Percentiles rank a stretch among this genome's conserved stretches.
Evolutionary conservation across 2,113 vertebrate genomes (phyloP).

Genomic region (Lanius ludovicianus): DNA sequence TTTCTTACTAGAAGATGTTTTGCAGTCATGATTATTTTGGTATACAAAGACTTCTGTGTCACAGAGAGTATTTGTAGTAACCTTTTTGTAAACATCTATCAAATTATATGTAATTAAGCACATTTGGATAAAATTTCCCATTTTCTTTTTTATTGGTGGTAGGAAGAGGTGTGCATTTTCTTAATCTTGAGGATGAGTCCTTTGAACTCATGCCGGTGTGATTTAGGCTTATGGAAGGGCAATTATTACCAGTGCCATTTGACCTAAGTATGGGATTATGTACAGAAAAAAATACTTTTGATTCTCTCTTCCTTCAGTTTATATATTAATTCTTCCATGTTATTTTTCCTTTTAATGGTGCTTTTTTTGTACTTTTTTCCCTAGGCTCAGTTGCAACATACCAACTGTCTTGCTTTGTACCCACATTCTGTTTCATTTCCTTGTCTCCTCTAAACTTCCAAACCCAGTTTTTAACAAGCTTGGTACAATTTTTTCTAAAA

Average conservation of each 20-base stretch:
- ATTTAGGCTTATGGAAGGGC: not conserved
- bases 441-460: not conserved
- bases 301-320: not conserved
- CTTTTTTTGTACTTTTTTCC: not conserved
- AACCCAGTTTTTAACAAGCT: not conserved
- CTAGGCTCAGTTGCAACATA: not conserved
- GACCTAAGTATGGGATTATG: not conserved
- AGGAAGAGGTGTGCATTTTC: not conserved
- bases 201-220: not conserved
- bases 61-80: not conserved
- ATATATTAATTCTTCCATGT: not conserved
- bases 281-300: accelerated
- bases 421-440: not conserved
- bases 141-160: not conserved
- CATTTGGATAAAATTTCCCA: not conserved
- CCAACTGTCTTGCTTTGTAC: not conserved
- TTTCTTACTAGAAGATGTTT: not conserved
- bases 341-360: not conserved
- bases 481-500: not conserved
- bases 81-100: not conserved
- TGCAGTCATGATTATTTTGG: not conserved
- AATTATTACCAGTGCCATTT: not conserved
- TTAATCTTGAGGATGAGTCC: not conserved
- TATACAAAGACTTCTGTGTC: not conserved
- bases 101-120: not conserved